phyloP scores from a whole-genome alignment of 2,888 invertebrate genomes.

The Nomada ruficornis region DNA sequence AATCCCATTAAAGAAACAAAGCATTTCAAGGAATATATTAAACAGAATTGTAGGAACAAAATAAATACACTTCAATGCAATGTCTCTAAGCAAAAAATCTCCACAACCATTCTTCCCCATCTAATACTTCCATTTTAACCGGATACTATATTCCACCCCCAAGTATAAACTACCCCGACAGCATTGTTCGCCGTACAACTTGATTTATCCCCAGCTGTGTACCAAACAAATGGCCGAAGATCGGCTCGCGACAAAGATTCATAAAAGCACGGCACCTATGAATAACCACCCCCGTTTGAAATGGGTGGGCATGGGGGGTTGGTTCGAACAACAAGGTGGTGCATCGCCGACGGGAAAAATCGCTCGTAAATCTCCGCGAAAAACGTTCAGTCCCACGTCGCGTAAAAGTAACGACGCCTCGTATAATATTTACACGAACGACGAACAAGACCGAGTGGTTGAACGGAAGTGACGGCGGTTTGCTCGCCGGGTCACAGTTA shows the following conservation, averaged over 20 bases:
- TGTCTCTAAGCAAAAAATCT: background rate
- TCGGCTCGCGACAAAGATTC: conserved; percentile 15
- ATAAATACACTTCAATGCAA: no score
- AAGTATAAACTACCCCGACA: background rate
- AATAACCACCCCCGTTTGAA: background rate
- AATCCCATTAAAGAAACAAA: no score
- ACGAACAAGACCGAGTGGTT: conserved; percentile 15
- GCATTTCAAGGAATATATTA: no score
- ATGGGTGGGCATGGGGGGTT: background rate
- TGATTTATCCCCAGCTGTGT: background rate
- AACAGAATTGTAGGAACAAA: no score
- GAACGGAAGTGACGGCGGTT: conserved; percentile 2
- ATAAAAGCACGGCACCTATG: background rate
- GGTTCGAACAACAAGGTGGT: background rate
- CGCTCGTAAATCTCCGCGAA: conserved; percentile 33
- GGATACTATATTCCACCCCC: background rate
- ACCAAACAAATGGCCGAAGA: background rate
- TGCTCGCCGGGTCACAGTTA: conserved; percentile 11
- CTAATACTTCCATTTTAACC: background rate
- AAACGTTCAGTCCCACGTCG: background rate
- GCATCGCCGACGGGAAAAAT: conserved; percentile 16
- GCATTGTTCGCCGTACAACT: background rate
- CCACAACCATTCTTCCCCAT: no score
- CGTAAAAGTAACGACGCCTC: conserved; percentile 42
- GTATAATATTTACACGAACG: conserved; percentile 46